Conservation (phyloP, 2,113 vertebrate species). For the Pangasianodon hypophthalmus region DNA sequence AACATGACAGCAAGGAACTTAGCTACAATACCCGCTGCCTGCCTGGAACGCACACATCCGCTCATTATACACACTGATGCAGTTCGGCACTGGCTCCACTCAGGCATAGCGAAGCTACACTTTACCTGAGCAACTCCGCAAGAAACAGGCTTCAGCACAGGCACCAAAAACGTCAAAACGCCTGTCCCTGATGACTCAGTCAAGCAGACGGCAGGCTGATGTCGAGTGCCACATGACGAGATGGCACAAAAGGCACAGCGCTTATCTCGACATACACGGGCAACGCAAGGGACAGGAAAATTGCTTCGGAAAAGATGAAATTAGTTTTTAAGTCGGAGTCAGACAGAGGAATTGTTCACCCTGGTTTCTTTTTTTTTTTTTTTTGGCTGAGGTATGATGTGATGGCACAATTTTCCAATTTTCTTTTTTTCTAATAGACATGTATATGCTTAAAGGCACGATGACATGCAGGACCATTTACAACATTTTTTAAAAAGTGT, state of each 20-base stretch:
- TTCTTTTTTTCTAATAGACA: neutral
- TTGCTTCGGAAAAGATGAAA: conserved; percentile 35
- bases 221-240: conserved; percentile 28
- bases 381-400: neutral
- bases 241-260: conserved; percentile 23
- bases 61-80: conserved; percentile 32
- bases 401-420: conserved; percentile 20
- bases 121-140: conserved; percentile 39
- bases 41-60: conserved; percentile 35
- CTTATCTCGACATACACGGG: conserved; percentile 29
- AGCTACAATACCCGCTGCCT: conserved; percentile 23
- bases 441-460: neutral
- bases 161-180: neutral
- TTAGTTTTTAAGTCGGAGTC: conserved; percentile 27
- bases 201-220: conserved; percentile 25
- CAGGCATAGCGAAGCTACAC: conserved; percentile 40
- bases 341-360: conserved; percentile 18
- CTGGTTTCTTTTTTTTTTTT: conserved; percentile 8
- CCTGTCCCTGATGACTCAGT: conserved; percentile 38
- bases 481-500: neutral
- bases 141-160: conserved; percentile 34
- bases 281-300: conserved; percentile 29
- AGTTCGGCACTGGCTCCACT: conserved; percentile 26
- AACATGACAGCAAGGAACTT: conserved; percentile 41
- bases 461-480: neutral